Base-by-base conservation (phyloP, 2,888 invertebrate species). In the Xestia rhomboidea region DNA sequence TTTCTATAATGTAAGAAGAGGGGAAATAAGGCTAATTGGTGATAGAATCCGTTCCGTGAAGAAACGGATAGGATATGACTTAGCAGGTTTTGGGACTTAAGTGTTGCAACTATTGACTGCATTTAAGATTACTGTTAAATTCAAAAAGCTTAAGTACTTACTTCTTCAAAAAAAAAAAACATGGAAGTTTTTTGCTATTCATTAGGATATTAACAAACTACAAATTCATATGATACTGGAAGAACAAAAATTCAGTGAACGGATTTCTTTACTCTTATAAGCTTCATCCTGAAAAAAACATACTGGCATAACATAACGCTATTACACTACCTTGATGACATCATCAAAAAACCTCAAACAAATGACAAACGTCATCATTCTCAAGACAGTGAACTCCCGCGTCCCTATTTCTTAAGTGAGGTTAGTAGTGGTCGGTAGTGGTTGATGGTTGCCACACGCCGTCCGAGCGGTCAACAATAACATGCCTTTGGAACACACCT, bases 381-480 rank as follows among this genome's bases (percentile, higher is more conserved):
- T 51, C 4, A 66, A 70, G 54, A 71, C 83, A 83, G 41, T 86
- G 79, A 78, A 73, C 84, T 67, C 71, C 38, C 3, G 24, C 34
- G 6, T 38, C 1, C 62, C 11, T 34, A 24, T 41, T 62, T 68
- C 46, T 0, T 11, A 72, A 27, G 54, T 74, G 49, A 74, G 41
- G 66, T 44, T 72, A 64, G 71, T 68, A 73, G 77, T 62, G 41
- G 64, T 64, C 7, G 1, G 18, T n/a, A 41, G 41, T 64, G 15
- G 64, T 10, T 27, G 8, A 72, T 51, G 72, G 71, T 64, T 78
- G 72, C 62, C 60, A 62, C 60, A 69, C 13, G 70, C 79, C 66
- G 89, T 88, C 91, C 89, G 92, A 89, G 87, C 89, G 88, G 86
- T 90, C 90, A 90, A 92, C 92, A 93, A 92, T 93, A 93, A 93